Evolutionary conservation across 2,797 vertebrate species (phyloP).

Genomic region (Alosa sapidissima): DNA sequence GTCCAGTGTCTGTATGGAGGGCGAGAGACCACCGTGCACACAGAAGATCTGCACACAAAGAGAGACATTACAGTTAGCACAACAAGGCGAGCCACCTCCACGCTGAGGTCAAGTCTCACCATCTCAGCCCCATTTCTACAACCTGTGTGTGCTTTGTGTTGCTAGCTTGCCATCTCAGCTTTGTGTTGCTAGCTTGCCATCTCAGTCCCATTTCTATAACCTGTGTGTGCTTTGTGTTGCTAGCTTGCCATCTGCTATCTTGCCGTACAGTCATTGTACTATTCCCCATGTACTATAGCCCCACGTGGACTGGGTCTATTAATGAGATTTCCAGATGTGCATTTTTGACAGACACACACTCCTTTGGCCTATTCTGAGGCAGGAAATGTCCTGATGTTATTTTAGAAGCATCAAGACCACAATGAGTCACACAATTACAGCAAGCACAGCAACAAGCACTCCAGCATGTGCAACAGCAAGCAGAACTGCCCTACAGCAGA

Average conservation of each 20-base stretch:
- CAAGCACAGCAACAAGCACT: neutral
- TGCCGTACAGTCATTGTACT: neutral
- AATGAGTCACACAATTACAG: neutral
- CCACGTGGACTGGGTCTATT: neutral
- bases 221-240: neutral
- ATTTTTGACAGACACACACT: neutral
- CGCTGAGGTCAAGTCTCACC: neutral
- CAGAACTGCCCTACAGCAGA: neutral
- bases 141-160: neutral
- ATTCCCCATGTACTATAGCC: neutral
- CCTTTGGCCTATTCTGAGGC: neutral
- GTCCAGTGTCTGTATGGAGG: constrained; percentile 94
- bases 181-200: neutral
- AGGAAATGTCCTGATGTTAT: neutral
- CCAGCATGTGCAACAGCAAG: no score
- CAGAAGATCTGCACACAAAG: constrained; percentile 84
- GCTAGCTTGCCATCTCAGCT: no score
- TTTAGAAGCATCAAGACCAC: neutral
- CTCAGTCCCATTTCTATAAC: neutral
- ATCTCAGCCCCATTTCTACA: neutral
- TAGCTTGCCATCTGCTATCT: neutral
- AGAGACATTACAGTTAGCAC: neutral
- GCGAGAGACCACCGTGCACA: constrained; percentile 92
- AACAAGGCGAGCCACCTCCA: neutral
- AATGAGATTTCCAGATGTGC: neutral